Evolutionary conservation across 2,888 invertebrate species (phyloP).

Genomic region (Sarcophaga variegata): DNA sequence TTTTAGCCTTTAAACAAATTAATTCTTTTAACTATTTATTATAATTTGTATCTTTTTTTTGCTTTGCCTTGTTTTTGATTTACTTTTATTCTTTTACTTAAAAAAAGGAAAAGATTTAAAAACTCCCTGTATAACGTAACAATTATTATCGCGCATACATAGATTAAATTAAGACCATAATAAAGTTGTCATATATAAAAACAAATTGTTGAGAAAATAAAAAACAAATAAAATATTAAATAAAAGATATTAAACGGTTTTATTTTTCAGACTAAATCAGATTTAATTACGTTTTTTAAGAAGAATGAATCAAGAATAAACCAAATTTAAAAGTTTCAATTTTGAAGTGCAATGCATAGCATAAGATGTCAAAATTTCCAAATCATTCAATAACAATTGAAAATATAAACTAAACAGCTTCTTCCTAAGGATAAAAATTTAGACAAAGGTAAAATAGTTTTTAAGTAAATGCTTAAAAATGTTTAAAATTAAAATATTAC

Average conservation of each 20-base stretch:
- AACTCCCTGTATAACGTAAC: constrained; percentile 52
- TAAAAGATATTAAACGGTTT: background rate
- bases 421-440: too few relatives aligned
- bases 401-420: too few relatives aligned
- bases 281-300: too few relatives aligned
- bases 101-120: constrained; percentile 36
- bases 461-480: too few relatives aligned
- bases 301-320: too few relatives aligned
- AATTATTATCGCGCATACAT: constrained; percentile 56
- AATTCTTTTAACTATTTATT: constrained; percentile 43
- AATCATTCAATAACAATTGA: too few relatives aligned
- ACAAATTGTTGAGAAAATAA: constrained; percentile 54
- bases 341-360: too few relatives aligned
- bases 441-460: too few relatives aligned
- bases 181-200: constrained; percentile 58
- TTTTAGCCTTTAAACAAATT: constrained; percentile 13
- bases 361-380: too few relatives aligned
- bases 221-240: constrained; percentile 49
- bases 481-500: too few relatives aligned
- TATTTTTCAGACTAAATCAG: background rate
- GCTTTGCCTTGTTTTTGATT: constrained; percentile 5
- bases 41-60: constrained; percentile 43
- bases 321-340: too few relatives aligned
- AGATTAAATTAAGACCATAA: constrained; percentile 42
- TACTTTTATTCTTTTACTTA: constrained; percentile 43